Evolutionary conservation across 1,140 invertebrate species (phyloP).

Genomic region (Meteorus sp.): DNA sequence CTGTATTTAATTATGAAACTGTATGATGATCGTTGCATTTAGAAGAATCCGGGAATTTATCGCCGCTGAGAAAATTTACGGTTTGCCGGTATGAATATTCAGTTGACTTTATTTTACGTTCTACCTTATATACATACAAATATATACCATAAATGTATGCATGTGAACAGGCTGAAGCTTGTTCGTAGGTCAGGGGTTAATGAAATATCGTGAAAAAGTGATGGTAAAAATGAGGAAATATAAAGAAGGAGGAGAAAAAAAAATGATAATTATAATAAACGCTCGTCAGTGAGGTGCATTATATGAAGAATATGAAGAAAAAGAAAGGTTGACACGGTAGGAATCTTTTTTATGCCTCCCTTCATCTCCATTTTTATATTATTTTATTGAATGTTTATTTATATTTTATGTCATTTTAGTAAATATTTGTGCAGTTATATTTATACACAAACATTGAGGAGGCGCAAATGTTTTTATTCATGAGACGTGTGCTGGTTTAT

Average conservation of each 20-base stretch:
- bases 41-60: slow-evolving; percentile 39
- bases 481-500: too few relatives aligned
- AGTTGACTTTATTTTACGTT: slow-evolving; percentile 42
- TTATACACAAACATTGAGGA: too few relatives aligned
- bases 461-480: too few relatives aligned
- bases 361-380: too few relatives aligned
- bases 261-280: slow-evolving; percentile 19
- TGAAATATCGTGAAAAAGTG: slow-evolving; percentile 39
- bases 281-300: slow-evolving; percentile 32
- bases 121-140: slow-evolving; percentile 18
- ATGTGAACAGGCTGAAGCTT: not conserved
- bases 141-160: not conserved
- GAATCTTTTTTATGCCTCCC: too few relatives aligned
- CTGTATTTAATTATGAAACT: too few relatives aligned
- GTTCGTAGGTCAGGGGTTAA: slow-evolving; percentile 41
- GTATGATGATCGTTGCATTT: too few relatives aligned
- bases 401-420: too few relatives aligned
- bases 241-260: slow-evolving; percentile 42
- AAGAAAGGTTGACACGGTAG: too few relatives aligned
- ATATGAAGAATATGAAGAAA: too few relatives aligned
- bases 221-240: slow-evolving; percentile 30
- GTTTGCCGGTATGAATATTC: slow-evolving; percentile 43
- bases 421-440: too few relatives aligned
- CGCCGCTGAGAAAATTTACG: slow-evolving; percentile 39
- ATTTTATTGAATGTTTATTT: too few relatives aligned